Base-by-base conservation (phyloP, 2,888 invertebrate genomes). In the Volucella inflata region DNA sequence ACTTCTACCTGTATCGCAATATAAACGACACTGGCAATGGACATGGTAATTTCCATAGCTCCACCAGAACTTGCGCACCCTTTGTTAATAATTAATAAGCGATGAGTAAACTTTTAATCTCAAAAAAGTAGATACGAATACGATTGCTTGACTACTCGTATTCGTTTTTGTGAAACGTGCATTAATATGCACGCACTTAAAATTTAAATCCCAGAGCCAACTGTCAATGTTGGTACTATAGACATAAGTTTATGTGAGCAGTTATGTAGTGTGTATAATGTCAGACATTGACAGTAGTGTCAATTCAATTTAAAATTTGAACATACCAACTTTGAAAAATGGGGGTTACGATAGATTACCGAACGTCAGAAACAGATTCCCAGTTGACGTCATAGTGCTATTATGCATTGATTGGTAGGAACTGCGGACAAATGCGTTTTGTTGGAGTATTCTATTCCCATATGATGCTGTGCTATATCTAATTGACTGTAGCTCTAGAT, bases 51-150 rank as follows among this genome's bases (percentile, higher is more conserved):
- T 10, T 55, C 8, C 55, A 44, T 36, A 51, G 16, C 14, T 48
- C 17, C 55, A 40, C 36, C 14, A 65, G 21, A 10, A 48, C 8
- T 3, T 38, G 40, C 38, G 21, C 36, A 14, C 30, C 38, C 14
- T 14, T 59, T 2, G 38, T 74, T 65, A 76, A 76, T 62, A 76
- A 57, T 36, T 70, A 42, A 75, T 62, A 62, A 62, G 21, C 14
- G 1, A 10, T 16, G 12, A 36, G n/a, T 21, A 53, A 53, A 48
- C 12, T 48, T 53, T 21, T 51, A 70, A 51, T 59, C 50, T 21
- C 2, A 2, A 21, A 67, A 79, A 67, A 53, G 40, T 53, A 60
- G 65, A 57, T 12, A 53, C 12, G 30, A 30, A 30, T 30, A 30
- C 30, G 30, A 30, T 6, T 30, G 0, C 6, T 30, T 30, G 30